Conservation (phyloP, 2,888 invertebrate species). For the Drosophila austrosaltans region DNA sequence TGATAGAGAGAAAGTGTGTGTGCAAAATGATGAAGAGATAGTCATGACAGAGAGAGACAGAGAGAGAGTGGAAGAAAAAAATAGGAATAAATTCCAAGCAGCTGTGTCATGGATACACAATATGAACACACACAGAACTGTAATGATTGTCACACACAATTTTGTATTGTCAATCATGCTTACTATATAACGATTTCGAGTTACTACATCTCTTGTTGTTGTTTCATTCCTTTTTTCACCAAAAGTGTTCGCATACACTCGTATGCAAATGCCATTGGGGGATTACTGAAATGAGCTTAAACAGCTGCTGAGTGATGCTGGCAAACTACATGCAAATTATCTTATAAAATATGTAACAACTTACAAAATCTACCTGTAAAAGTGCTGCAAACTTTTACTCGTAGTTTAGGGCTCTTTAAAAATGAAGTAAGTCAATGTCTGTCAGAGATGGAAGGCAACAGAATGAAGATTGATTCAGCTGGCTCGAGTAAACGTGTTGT, state of each 20-base stretch:
- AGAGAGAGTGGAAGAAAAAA: slow-evolving; percentile 12
- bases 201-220: slow-evolving; percentile 15
- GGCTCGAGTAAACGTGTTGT: too few relatives aligned
- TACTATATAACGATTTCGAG: slow-evolving; percentile 32
- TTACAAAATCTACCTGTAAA: slow-evolving; percentile 7
- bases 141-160: slow-evolving; percentile 50
- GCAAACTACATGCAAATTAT: slow-evolving; percentile 68
- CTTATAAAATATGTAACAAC: slow-evolving; percentile 51
- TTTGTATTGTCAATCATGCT: slow-evolving; percentile 70
- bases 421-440: slow-evolving; percentile 1
- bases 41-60: neutral
- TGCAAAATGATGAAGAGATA: too few relatives aligned
- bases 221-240: neutral
- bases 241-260: slow-evolving; percentile 43
- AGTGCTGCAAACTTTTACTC: slow-evolving; percentile 30
- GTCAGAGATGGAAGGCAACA: neutral
- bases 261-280: slow-evolving; percentile 63
- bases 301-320: slow-evolving; percentile 46
- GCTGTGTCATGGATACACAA: slow-evolving; percentile 36
- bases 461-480: slow-evolving; percentile 28
- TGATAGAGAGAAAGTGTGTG: too few relatives aligned
- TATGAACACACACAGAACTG: neutral
- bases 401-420: slow-evolving; percentile 2
- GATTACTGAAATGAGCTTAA: slow-evolving; percentile 48
- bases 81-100: slow-evolving; percentile 47